Conservation (phyloP, 2,888 invertebrate species). For the Axea sp. region DNA sequence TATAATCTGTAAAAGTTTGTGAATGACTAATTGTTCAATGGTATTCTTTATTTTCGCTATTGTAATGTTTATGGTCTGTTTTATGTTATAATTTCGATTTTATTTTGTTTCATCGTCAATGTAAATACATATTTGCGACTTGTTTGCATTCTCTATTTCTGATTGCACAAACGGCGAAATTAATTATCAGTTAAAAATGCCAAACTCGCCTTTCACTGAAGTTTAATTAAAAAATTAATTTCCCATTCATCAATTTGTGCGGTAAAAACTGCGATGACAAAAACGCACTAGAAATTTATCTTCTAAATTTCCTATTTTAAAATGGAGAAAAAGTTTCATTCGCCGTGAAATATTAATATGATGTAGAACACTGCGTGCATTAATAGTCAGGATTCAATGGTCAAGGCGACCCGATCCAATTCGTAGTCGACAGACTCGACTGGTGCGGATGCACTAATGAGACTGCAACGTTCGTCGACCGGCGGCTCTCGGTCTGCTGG, state of each 20-base stretch:
- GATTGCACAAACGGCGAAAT: no score
- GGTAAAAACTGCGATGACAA: background rate
- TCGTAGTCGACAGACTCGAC: slow-evolving; percentile 4
- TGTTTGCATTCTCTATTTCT: no score
- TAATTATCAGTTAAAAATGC: no score
- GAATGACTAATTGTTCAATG: no score
- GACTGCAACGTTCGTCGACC: slow-evolving; percentile 34
- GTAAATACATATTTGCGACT: no score
- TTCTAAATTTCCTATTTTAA: no score
- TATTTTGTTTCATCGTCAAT: no score
- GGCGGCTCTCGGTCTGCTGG: slow-evolving; percentile 46
- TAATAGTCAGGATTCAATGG: slow-evolving; percentile 19
- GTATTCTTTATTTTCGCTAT: no score
- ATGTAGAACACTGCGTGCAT: slow-evolving; percentile 13
- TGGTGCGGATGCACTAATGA: slow-evolving; percentile 21
- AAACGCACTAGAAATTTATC: background rate
- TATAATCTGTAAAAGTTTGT: no score
- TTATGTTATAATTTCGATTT: no score
- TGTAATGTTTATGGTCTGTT: no score
- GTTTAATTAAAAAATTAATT: background rate
- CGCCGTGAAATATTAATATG: slow-evolving; percentile 8
- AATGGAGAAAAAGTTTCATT: background rate
- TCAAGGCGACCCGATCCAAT: slow-evolving; percentile 31
- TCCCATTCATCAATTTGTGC: background rate
- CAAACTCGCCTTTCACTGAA: no score